Conservation (phyloP, 2,797 vertebrate genomes). For the Catamblyrhynchus diadema region DNA sequence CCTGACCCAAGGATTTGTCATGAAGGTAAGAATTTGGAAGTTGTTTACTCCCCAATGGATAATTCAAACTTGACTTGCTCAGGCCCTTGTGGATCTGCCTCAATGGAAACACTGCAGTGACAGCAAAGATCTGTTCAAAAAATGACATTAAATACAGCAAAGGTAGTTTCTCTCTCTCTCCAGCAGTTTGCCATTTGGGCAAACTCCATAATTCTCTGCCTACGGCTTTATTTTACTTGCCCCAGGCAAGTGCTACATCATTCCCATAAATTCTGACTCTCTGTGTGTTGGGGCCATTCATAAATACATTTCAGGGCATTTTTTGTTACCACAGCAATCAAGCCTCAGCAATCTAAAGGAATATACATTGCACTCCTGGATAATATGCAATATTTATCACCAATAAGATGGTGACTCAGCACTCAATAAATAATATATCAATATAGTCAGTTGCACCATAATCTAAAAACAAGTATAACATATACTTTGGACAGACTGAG, state of each 20-base stretch:
- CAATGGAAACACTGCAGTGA: constrained; percentile 31
- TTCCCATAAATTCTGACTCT: constrained; percentile 38
- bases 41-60: constrained; percentile 52
- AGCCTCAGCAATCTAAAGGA: constrained; percentile 81
- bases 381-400: constrained; percentile 75
- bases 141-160: constrained; percentile 47
- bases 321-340: constrained; percentile 69
- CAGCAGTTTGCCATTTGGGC: constrained; percentile 11
- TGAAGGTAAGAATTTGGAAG: constrained; percentile 43
- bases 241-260: constrained; percentile 60
- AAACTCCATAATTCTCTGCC: constrained; percentile 20
- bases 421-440: constrained; percentile 84
- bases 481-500: constrained; percentile 80
- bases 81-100: constrained; percentile 51
- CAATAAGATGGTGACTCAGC: constrained; percentile 76
- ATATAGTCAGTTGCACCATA: constrained; percentile 78
- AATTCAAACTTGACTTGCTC: constrained; percentile 70
- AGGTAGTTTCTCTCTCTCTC: constrained; percentile 49
- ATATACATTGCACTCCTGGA: constrained; percentile 82
- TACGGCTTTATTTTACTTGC: constrained; percentile 61
- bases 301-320: constrained; percentile 58
- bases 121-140: background rate
- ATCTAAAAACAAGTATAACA: constrained; percentile 81
- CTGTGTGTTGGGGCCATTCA: constrained; percentile 39
- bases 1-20: background rate